These are phyloP conservation scores for Elaphurus davidianus DNA, from an alignment of 2,113 vertebrate genomes.

Conservation along the genomic window DNA sequence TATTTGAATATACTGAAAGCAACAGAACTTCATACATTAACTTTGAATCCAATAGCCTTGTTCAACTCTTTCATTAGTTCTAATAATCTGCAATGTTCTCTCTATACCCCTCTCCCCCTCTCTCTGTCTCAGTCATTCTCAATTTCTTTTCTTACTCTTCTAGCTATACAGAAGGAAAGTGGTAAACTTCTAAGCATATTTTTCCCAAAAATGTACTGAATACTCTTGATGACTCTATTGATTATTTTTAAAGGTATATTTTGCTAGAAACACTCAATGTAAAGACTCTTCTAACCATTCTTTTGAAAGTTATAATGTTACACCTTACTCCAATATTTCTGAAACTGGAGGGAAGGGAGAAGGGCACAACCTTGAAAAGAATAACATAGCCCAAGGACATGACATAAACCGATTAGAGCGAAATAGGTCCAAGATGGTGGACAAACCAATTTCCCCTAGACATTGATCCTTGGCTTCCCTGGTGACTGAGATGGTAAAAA, in stretches of 20 bases:
- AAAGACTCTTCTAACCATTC: not conserved
- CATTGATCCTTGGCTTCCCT: not conserved
- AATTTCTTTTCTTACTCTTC: not conserved
- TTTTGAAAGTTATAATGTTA: not conserved
- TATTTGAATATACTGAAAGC: not conserved
- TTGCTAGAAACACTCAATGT: not conserved
- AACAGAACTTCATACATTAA: not conserved
- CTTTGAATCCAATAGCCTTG: not conserved
- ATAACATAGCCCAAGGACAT: not conserved
- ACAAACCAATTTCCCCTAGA: not conserved
- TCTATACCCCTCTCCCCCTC: fast-evolving
- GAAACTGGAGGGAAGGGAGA: not conserved
- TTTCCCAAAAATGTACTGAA: not conserved
- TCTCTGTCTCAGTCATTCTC: not conserved
- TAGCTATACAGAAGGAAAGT: not conserved
- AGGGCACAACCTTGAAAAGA: not conserved
- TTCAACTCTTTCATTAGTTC: not conserved
- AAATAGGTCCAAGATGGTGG: not conserved
- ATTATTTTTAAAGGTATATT: not conserved
- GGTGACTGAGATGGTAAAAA: not conserved
- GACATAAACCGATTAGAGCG: not conserved
- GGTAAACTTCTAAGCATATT: not conserved
- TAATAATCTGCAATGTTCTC: not conserved
- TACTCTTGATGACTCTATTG: not conserved
- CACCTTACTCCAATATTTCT: not conserved